These are phyloP conservation scores for Salminus brasiliensis DNA, from an alignment of 2,113 vertebrate genomes.

Conservation along the genomic window DNA sequence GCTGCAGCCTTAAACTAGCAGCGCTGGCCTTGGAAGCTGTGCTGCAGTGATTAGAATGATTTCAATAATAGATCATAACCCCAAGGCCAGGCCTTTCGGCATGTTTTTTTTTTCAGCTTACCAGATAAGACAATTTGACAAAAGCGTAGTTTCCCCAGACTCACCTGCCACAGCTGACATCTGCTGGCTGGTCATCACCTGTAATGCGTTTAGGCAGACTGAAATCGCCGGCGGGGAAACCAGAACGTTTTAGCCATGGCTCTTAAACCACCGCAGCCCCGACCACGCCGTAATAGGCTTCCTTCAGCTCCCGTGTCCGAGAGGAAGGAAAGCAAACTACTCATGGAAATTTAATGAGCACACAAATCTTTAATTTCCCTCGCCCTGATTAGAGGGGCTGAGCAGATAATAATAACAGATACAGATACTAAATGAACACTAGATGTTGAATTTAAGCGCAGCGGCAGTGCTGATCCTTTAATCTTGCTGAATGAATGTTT, in stretches of 20 bases:
- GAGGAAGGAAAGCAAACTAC: conserved; percentile 40
- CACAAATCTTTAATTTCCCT: conserved; percentile 33
- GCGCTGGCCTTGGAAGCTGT: conserved; percentile 8
- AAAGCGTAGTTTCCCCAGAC: conserved; percentile 35
- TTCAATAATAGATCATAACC: conserved; percentile 38
- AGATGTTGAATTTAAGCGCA: conserved; percentile 20
- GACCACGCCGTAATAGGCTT: conserved; percentile 47
- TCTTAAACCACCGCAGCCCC: conserved; percentile 39
- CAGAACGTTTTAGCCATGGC: conserved; percentile 25
- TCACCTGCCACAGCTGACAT: conserved; percentile 47
- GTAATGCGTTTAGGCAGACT: conserved; percentile 47
- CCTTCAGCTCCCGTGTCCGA: conserved; percentile 43
- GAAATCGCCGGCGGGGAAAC: conserved; percentile 36
- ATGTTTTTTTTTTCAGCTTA: conserved; percentile 22
- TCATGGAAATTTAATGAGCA: conserved; percentile 54
- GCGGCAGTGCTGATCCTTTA: conserved; percentile 1
- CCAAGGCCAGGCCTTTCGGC: conserved; percentile 25
- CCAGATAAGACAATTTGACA: conserved; percentile 28
- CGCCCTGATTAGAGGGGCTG: conserved; percentile 31
- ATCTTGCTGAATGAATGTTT: neutral
- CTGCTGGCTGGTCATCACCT: conserved; percentile 51
- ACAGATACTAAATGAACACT: conserved; percentile 1
- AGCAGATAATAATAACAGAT: too few species aligned
- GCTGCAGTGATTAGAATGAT: conserved; percentile 22
- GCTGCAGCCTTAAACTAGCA: neutral